Conservation (phyloP, 2,888 invertebrate species). For the Priapulus caudatus region DNA sequence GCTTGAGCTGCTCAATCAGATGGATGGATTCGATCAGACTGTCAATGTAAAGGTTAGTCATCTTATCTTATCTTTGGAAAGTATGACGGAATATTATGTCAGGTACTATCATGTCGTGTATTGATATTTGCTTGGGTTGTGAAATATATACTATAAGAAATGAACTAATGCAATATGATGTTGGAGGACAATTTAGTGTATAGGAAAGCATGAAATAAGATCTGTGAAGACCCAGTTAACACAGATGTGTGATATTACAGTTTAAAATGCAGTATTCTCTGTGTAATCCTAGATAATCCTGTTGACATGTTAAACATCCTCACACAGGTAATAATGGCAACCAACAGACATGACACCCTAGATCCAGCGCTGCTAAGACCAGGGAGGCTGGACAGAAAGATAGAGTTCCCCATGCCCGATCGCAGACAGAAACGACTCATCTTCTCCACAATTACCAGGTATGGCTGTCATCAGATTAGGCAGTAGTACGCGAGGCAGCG, state of each 20-base stretch:
- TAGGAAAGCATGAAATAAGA: too few relatives aligned
- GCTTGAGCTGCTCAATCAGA: constrained; percentile 91
- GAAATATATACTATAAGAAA: too few relatives aligned
- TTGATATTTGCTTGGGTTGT: too few relatives aligned
- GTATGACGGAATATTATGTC: background rate
- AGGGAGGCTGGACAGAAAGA: constrained; percentile 93
- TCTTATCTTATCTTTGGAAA: background rate
- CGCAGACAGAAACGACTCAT: constrained; percentile 78
- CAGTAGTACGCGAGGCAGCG: too few relatives aligned
- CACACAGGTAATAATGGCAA: constrained; percentile 72
- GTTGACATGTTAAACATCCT: background rate
- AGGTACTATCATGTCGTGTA: background rate
- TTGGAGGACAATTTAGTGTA: too few relatives aligned
- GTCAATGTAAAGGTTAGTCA: constrained; percentile 88
- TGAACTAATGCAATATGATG: too few relatives aligned
- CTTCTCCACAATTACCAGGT: constrained; percentile 93
- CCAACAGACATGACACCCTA: constrained; percentile 90
- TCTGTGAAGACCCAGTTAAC: too few relatives aligned
- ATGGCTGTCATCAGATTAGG: too few relatives aligned
- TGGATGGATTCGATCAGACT: constrained; percentile 99
- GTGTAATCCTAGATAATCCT: background rate
- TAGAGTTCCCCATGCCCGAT: constrained; percentile 96
- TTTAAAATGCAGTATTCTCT: background rate
- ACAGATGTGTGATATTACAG: too few relatives aligned
- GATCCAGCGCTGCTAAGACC: constrained; percentile 93